phyloP scores from a whole-genome alignment of 2,113 vertebrate species.

The Odontesthes bonariensis region DNA sequence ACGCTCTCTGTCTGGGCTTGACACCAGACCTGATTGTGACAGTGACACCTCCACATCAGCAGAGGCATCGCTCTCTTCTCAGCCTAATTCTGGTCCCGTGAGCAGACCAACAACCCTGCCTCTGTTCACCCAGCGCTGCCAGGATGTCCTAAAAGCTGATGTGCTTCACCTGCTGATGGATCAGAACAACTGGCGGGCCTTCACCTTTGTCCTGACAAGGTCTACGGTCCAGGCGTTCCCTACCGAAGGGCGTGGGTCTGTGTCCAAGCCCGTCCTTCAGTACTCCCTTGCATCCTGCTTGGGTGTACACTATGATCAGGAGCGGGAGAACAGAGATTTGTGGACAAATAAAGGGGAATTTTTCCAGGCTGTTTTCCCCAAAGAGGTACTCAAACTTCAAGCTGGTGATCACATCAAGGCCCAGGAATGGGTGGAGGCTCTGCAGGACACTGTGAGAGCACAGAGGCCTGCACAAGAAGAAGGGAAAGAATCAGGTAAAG shows the following conservation, averaged over 20 bases:
- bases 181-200: conserved; percentile 94
- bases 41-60: conserved; percentile 47
- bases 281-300: conserved; percentile 87
- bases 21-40: conserved; percentile 62
- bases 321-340: conserved; percentile 38
- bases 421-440: conserved; percentile 91
- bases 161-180: conserved; percentile 89
- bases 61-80: conserved; percentile 52
- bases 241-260: conserved; percentile 86
- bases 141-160: conserved; percentile 89
- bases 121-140: conserved; percentile 82
- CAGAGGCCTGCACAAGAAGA: conserved; percentile 78
- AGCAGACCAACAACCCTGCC: conserved; percentile 84
- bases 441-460: conserved; percentile 83
- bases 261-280: conserved; percentile 88
- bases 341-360: conserved; percentile 30
- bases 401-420: conserved; percentile 89
- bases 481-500: conserved; percentile 41
- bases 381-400: conserved; percentile 88
- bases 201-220: conserved; percentile 91
- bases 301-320: conserved; percentile 85
- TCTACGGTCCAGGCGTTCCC: conserved; percentile 90
- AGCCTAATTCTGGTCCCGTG: conserved; percentile 65
- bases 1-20: conserved; percentile 56
- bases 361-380: conserved; percentile 92